phyloP scores from a whole-genome alignment of 1,140 invertebrate genomes.

The Samia ricini region DNA sequence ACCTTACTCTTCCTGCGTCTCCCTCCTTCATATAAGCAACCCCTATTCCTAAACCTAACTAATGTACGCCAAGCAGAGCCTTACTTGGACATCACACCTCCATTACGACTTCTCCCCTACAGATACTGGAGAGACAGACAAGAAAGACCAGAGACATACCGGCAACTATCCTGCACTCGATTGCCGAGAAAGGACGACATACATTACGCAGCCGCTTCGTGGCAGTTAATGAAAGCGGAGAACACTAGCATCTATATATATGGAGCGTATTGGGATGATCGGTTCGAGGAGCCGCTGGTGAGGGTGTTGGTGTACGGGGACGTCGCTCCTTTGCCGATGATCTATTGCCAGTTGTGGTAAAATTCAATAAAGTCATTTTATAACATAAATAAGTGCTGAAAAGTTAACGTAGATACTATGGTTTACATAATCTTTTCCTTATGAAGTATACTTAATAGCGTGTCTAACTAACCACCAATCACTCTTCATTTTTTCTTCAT shows the following conservation, averaged over 20 bases:
- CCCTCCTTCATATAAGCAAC: too few relatives aligned
- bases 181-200: background rate
- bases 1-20: too few relatives aligned
- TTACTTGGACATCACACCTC: too few relatives aligned
- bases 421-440: background rate
- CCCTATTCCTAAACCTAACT: too few relatives aligned
- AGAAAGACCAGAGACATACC: background rate
- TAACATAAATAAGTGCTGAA: background rate
- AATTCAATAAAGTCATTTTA: background rate
- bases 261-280: conserved; percentile 7
- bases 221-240: background rate
- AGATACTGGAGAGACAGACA: too few relatives aligned
- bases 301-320: conserved; percentile 3
- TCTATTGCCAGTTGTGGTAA: conserved; percentile 12
- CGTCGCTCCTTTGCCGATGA: background rate
- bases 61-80: too few relatives aligned
- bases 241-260: conserved; percentile 2
- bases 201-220: background rate
- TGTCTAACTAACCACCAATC: too few relatives aligned
- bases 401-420: background rate
- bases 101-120: too few relatives aligned
- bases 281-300: conserved; percentile 8
- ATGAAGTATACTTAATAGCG: too few relatives aligned
- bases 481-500: too few relatives aligned
- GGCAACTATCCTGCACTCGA: background rate